phyloP scores from a whole-genome alignment of 35 echinoderm and acorn worm species.

The Lytechinus pictus region DNA sequence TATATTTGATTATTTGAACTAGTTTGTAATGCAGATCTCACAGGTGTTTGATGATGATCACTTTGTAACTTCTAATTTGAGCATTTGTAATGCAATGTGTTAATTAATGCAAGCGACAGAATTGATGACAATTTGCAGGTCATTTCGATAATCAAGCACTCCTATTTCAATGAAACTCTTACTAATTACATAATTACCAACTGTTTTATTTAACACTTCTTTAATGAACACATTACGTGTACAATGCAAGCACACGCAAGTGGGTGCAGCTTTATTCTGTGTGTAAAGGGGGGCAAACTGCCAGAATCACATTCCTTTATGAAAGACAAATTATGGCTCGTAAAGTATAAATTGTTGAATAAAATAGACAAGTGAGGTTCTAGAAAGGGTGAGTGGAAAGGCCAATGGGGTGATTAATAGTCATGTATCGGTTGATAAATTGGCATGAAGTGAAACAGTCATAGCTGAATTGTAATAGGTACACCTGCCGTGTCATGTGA shows the following conservation, averaged over 20 bases:
- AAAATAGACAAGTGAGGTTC: not conserved
- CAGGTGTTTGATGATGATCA: no score
- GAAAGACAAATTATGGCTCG: slow-evolving; percentile 2
- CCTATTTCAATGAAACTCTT: not conserved
- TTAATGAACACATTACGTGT: not conserved
- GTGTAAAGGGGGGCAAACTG: not conserved
- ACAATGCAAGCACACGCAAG: not conserved
- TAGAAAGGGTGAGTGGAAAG: not conserved
- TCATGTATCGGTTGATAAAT: not conserved
- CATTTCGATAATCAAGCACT: not conserved
- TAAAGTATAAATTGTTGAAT: not conserved
- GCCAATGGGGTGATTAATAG: not conserved
- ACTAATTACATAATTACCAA: not conserved
- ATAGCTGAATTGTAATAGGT: not conserved
- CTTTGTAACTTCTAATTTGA: no score
- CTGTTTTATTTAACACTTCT: not conserved
- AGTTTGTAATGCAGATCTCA: not conserved
- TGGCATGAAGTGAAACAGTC: not conserved
- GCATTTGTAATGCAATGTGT: not conserved
- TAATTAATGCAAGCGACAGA: not conserved
- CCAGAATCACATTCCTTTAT: not conserved
- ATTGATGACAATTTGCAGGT: not conserved
- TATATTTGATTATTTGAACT: not conserved
- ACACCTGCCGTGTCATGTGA: not conserved
- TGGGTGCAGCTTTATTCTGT: not conserved